Percentiles rank a stretch among this genome's conserved stretches.
Evolutionary conservation across 1,140 invertebrate species (phyloP).

Genomic region (Neodiprion lecontei): DNA sequence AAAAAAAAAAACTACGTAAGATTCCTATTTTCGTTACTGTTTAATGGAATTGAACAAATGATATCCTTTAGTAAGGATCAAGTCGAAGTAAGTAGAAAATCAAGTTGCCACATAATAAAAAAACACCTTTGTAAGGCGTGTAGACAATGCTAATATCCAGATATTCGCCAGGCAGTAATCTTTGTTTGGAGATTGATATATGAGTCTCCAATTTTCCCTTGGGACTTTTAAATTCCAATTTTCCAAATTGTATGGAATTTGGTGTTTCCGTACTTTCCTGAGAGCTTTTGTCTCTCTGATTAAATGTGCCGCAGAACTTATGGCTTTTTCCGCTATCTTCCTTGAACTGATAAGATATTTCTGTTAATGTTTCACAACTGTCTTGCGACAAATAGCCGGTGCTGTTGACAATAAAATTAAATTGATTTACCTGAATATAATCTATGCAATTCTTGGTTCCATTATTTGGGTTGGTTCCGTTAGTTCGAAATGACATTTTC

Average conservation of each 20-base stretch:
- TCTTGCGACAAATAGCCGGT: neutral
- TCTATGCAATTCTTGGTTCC: slow-evolving; percentile 38
- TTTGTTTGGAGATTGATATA: slow-evolving; percentile 47
- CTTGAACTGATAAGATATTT: slow-evolving; percentile 40
- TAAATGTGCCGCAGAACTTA: slow-evolving; percentile 42
- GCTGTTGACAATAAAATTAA: neutral
- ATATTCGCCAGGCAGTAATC: slow-evolving; percentile 27
- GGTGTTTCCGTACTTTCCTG: slow-evolving; percentile 20
- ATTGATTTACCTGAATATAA: slow-evolving; percentile 42
- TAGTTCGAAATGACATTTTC: slow-evolving; percentile 43
- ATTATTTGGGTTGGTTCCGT: slow-evolving; percentile 19
- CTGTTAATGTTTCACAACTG: neutral
- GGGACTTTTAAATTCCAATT: neutral
- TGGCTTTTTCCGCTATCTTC: slow-evolving; percentile 33
- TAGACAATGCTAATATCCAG: slow-evolving; percentile 46
- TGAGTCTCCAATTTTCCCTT: slow-evolving; percentile 35
- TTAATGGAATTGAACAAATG: too few species aligned
- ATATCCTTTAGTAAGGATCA: too few species aligned
- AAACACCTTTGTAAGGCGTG: slow-evolving; percentile 45
- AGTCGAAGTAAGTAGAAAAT: neutral
- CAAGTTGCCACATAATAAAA: neutral
- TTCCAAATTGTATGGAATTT: neutral
- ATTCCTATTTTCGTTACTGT: slow-evolving; percentile 6
- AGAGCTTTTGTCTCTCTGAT: slow-evolving; percentile 21
- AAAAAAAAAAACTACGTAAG: slow-evolving; percentile 13